phyloP scores from a whole-genome alignment of 2,113 vertebrate genomes.

The Calonectris borealis region DNA sequence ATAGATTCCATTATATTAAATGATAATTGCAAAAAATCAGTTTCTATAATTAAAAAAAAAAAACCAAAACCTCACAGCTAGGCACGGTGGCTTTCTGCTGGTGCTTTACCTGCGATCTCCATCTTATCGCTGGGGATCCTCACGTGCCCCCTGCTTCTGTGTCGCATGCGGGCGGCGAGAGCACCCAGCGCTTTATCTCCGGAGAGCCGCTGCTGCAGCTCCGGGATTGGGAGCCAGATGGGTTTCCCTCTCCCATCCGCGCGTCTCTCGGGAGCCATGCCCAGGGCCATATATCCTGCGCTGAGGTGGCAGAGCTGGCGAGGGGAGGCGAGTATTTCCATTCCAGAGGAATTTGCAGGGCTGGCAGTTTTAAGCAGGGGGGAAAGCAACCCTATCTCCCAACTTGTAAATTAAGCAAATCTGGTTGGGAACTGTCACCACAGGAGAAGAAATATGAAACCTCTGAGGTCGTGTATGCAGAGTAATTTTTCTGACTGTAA shows the following conservation, averaged over 20 bases:
- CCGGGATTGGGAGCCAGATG: accelerated
- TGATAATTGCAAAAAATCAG: neutral
- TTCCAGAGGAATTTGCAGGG: slow-evolving; percentile 47
- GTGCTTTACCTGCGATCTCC: neutral
- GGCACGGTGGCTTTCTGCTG: neutral
- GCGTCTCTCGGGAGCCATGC: accelerated
- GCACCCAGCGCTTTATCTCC: neutral
- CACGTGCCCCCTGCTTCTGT: accelerated
- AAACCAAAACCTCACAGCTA: neutral
- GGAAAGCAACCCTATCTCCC: slow-evolving; percentile 35
- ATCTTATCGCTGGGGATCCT: neutral
- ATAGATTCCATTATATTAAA: slow-evolving; percentile 21
- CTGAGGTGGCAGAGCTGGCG: neutral
- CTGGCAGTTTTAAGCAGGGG: slow-evolving; percentile 5
- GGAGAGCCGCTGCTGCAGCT: neutral
- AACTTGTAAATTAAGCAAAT: slow-evolving; percentile 60
- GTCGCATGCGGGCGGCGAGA: accelerated
- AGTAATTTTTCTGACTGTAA: slow-evolving; percentile 71
- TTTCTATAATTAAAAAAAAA: slow-evolving; percentile 34
- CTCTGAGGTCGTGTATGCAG: slow-evolving; percentile 52
- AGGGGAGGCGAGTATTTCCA: neutral
- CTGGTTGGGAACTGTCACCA: slow-evolving; percentile 26
- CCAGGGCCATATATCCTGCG: neutral
- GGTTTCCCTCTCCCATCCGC: neutral
- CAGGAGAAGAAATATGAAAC: slow-evolving; percentile 57